Evolutionary conservation across 2,113 vertebrate species (phyloP), one percentile per base, ranked within the genome.

Genomic region (Stigmatopora argus): DNA sequence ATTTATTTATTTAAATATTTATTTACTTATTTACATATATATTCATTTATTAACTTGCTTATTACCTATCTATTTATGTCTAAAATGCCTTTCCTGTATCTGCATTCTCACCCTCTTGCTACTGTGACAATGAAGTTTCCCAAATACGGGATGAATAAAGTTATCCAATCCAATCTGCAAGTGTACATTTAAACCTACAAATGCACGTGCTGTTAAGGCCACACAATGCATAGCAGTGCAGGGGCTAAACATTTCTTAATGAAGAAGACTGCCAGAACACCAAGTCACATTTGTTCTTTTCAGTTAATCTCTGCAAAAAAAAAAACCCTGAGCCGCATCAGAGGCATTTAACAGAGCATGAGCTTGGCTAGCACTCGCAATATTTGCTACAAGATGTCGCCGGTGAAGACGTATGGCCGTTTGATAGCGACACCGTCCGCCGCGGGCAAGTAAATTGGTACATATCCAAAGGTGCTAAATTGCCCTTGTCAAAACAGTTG

Each of bases 401-500:
- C 23, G 65, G 26, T 76, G 34, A 58, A 52, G 62, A 45, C 26
- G 4, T 53, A 73, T 77, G 73, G 67, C 57, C 0, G 48, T 84
- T 77, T 81, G 78, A 82, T 77, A 60, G 63, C 46, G 64, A 59
- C 49, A 70, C n/a, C 35, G 18, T 38, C 35, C 18, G 35, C 41
- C 15, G 69, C 73, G 64, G 65, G 47, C 77, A 78, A 79, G 70
- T 70, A 77, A 75, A 58, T 69, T 84, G 78, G 75, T 69, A 9
- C 19, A 41, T 76, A 73, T 75, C 78, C 79, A 83, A 74, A 79
- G 53, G 34, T 56, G 73, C 18, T 80, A 85, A 84, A 86, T 78
- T 81, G 83, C 68, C 82, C 80, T 81, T 85, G 83, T 85, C 85
- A 78, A 75, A 86, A 75, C 77, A 71, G 79, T 77, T 85, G 79